Percentiles rank a stretch among this genome's conserved stretches.
Evolutionary conservation across 2,797 vertebrate species (phyloP).

Genomic region (Arrhamphus sclerolepis): DNA sequence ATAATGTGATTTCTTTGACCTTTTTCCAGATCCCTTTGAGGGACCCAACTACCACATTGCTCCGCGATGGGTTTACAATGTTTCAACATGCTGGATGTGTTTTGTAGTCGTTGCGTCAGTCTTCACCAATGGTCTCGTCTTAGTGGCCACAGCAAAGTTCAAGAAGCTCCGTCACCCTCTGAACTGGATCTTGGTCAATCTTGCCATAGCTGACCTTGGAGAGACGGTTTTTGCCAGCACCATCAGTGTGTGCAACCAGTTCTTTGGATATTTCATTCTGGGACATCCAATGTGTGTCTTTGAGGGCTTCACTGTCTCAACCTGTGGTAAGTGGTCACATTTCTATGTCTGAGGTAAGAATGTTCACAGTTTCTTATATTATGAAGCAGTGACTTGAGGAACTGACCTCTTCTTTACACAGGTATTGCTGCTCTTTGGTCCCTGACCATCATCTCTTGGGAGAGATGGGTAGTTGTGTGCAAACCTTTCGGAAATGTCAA

Average conservation of each 20-base stretch:
- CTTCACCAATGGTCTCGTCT: conserved; percentile 90
- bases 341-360: neutral
- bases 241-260: conserved; percentile 89
- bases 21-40: conserved; percentile 76
- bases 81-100: conserved; percentile 86
- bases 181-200: conserved; percentile 94
- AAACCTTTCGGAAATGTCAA: conserved; percentile 92
- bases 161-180: conserved; percentile 92
- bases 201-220: conserved; percentile 88
- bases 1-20: neutral
- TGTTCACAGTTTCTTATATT: neutral
- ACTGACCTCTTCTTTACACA: conserved; percentile 40
- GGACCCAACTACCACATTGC: conserved; percentile 89
- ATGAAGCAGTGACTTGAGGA: neutral
- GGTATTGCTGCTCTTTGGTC: conserved; percentile 91
- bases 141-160: conserved; percentile 89
- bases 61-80: conserved; percentile 87
- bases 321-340: conserved; percentile 81
- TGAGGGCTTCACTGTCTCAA: conserved; percentile 86
- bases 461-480: conserved; percentile 92
- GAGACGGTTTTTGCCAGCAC: conserved; percentile 90
- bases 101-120: conserved; percentile 82
- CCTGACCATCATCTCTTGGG: conserved; percentile 89
- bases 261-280: conserved; percentile 88
- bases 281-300: conserved; percentile 88